These are phyloP conservation scores for Cotesia congregata DNA, from an alignment of 2,888 invertebrate genomes.

Conservation along the genomic window DNA sequence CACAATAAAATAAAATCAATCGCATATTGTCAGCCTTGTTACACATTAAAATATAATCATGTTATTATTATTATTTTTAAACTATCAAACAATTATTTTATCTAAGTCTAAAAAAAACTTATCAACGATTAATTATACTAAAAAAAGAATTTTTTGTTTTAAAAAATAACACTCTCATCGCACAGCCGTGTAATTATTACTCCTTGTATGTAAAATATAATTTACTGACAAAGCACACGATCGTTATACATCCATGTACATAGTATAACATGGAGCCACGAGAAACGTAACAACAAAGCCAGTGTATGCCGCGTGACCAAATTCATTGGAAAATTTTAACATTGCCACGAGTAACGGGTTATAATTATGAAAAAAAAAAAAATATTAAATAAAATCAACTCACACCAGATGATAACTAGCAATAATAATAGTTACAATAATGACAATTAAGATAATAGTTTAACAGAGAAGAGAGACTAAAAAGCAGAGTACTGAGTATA, in stretches of 20 bases:
- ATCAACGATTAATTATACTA: not conserved
- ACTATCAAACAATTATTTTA: not conserved
- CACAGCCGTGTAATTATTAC: not conserved
- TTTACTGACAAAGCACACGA: slow-evolving; percentile 19
- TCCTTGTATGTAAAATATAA: not conserved
- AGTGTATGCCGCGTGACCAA: not conserved
- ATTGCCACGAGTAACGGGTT: not conserved
- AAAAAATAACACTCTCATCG: slow-evolving; percentile 11
- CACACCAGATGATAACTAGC: not conserved
- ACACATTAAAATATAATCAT: not conserved
- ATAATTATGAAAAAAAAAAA: not conserved
- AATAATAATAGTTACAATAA: not conserved
- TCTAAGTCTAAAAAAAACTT: not conserved
- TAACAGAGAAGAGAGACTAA: not conserved
- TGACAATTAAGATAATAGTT: not conserved
- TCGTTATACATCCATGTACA: slow-evolving; percentile 21
- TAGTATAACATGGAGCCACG: slow-evolving; percentile 5
- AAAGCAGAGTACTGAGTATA: not conserved
- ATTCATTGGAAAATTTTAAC: not conserved
- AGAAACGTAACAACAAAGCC: slow-evolving; percentile 28
- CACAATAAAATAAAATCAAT: slow-evolving; percentile 7
- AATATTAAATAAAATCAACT: not conserved
- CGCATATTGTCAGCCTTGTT: not conserved
- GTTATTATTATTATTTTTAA: not conserved
- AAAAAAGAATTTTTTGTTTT: not conserved